Conservation (phyloP, 2,113 vertebrate genomes). For the Mustelus asterias region DNA sequence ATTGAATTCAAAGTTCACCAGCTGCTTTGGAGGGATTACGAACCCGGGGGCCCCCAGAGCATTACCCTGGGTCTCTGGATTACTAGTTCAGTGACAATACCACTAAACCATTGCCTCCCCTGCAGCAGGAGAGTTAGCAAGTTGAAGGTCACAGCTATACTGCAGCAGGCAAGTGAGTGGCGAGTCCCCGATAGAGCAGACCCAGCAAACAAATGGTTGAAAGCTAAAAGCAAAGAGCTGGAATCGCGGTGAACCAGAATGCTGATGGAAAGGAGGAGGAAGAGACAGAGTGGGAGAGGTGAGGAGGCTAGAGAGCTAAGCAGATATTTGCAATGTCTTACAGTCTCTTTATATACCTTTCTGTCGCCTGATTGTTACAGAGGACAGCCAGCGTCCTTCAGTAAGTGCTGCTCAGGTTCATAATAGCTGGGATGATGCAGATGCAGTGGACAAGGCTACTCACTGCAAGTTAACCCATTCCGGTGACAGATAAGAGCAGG, state of each 20-base stretch:
- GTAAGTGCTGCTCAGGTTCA: not conserved
- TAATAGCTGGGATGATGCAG: not conserved
- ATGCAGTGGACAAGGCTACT: not conserved
- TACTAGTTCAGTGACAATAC: too few relatives aligned
- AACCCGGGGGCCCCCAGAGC: too few relatives aligned
- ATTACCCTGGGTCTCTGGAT: too few relatives aligned
- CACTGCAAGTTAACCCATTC: not conserved
- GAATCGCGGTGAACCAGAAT: not conserved
- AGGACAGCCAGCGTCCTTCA: not conserved
- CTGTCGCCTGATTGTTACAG: not conserved
- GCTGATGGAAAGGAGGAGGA: not conserved
- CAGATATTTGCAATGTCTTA: not conserved
- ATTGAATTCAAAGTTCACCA: too few relatives aligned
- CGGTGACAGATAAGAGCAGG: not conserved
- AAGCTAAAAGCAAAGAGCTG: not conserved
- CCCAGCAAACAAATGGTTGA: not conserved
- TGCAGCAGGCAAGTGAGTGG: not conserved
- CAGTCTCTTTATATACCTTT: not conserved
- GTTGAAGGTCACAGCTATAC: not conserved
- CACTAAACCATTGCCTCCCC: not conserved
- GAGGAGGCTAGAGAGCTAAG: not conserved
- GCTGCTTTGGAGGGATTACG: too few relatives aligned
- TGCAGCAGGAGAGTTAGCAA: not conserved
- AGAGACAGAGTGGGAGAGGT: not conserved
- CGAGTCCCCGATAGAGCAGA: not conserved